These are phyloP conservation scores for Himalopsyche anomala DNA, from an alignment of 2,888 invertebrate genomes.

Conservation along the genomic window DNA sequence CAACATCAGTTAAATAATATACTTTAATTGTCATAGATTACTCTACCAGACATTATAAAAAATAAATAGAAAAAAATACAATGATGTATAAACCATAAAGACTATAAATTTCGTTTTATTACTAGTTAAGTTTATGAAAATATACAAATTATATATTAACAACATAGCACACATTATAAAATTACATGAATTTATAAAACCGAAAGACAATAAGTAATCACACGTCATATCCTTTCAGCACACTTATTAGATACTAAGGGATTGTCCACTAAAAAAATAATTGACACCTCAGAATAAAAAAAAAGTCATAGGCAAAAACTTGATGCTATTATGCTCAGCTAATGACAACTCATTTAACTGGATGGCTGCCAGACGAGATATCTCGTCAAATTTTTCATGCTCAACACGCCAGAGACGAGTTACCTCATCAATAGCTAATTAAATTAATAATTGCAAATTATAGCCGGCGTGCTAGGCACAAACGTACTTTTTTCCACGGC, in stretches of 20 bases:
- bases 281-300: constrained; percentile 9
- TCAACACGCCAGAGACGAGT: too few relatives aligned
- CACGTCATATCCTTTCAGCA: background rate
- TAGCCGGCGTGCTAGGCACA: too few relatives aligned
- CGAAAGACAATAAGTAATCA: background rate
- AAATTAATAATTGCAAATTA: too few relatives aligned
- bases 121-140: constrained; percentile 38
- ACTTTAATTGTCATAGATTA: constrained; percentile 44
- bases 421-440: too few relatives aligned
- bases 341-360: too few relatives aligned
- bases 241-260: background rate
- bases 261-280: background rate
- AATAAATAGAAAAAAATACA: constrained; percentile 45
- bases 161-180: constrained; percentile 36
- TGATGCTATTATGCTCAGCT: too few relatives aligned
- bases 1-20: constrained; percentile 32
- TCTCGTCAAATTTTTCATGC: too few relatives aligned
- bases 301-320: background rate
- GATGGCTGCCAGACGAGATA: too few relatives aligned
- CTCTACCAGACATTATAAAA: constrained; percentile 42
- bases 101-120: constrained; percentile 27
- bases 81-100: constrained; percentile 15
- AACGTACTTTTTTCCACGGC: too few relatives aligned
- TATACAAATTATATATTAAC: constrained; percentile 37
- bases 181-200: constrained; percentile 3